Percentiles rank a stretch among this genome's conserved stretches.
Evolutionary conservation across 2,797 vertebrate genomes (phyloP).

Genomic region (Acomys russatus): DNA sequence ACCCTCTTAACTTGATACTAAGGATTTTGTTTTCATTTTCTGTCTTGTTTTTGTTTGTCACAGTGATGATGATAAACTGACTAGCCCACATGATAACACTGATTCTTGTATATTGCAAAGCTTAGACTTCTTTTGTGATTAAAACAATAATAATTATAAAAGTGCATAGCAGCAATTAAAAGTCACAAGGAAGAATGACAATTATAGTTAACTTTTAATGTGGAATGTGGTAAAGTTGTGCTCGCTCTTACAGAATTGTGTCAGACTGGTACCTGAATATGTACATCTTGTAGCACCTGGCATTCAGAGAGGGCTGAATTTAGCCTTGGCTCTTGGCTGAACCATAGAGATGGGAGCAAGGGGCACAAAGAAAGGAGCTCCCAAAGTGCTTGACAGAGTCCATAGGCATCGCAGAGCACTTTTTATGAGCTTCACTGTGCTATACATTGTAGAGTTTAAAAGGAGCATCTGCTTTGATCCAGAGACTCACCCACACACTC

Average conservation of each 20-base stretch:
- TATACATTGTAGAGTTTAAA: background rate
- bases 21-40: background rate
- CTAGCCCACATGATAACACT: background rate
- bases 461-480: background rate
- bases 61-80: background rate
- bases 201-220: background rate
- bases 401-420: background rate
- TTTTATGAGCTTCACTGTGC: background rate
- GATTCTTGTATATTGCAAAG: background rate
- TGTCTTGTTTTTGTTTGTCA: background rate
- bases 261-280: background rate
- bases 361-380: too few relatives aligned
- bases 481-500: background rate
- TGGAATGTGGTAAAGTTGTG: background rate
- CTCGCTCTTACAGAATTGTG: background rate
- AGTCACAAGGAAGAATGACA: background rate
- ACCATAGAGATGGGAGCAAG: background rate
- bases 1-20: background rate
- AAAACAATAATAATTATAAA: background rate
- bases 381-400: background rate
- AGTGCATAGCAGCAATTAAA: background rate
- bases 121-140: background rate
- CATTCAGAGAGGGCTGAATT: background rate
- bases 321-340: background rate
- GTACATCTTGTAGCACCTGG: background rate